Base-by-base conservation (phyloP, 2,888 invertebrate genomes). In the Candidula unifasciata region DNA sequence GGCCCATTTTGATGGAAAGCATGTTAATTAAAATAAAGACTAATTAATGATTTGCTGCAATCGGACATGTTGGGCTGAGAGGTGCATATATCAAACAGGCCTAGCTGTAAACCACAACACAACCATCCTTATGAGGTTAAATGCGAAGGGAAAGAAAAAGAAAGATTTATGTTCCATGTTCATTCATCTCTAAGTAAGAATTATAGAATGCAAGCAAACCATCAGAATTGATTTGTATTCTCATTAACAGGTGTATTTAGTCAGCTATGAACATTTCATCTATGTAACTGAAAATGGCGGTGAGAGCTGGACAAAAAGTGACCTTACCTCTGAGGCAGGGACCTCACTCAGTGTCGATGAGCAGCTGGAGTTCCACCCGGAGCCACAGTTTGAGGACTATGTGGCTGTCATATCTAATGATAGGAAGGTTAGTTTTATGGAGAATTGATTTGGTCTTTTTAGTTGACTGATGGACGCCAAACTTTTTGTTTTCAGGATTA, bases 261-360 rank as follows among this genome's bases (percentile, higher is more conserved):
- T 91, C 13, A 87, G 89, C 73, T 87, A 88, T 27, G 84, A 86
- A 2, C 78, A 83, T 6, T 54, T 77, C 18, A 68, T 91, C 82
- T 90, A 89, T 73, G 83, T 89, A 27, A 90, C 91, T 69, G 89
- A 89, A 35, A 86, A 91, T 85, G 90, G 90, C 3, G 91, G 91
- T 24, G 30, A 82, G 24, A 87, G 64, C 2, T 90, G 89, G 86
- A 71, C 21, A 1, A 66, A 69, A 16, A 37, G 76, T 33, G 37
- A 30, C 0, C 69, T 89, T 21, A 87, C 88, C 33, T 66, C 69
- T 0, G 83, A 88, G 2, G 83, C 74, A 44, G 86, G 83, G 3
- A 54, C 16, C 8, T 30, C 66, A 8, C 18, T 18, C 44, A n/a
- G 35, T 13, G 76, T 87, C 3, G 54, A 81, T 37, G 84, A 74